Base-by-base conservation (phyloP, 2,113 vertebrate genomes). In the Malurus alboscapulatus region DNA sequence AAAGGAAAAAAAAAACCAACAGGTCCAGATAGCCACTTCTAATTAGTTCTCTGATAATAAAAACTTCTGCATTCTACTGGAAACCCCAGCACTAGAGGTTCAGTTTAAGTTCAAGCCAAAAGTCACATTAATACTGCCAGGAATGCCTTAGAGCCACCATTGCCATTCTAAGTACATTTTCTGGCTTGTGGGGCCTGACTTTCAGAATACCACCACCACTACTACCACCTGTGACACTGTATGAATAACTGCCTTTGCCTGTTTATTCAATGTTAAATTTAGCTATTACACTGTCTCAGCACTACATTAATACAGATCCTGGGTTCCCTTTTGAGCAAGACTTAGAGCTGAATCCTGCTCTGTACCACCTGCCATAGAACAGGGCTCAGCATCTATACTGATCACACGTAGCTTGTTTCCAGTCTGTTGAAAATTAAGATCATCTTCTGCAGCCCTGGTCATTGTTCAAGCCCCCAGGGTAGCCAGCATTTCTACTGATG, bases 401-500 rank as follows among this genome's bases (percentile, higher is more conserved):
- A 72, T 17, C 48, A 53, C 2, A 0, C 0, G 0, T 1, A 24
- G 50, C 29, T 78, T 50, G 14, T 47, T 79, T 47, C 16, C 45
- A 58, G 16, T 12, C 47, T 61, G 19, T 3, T 42, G 26, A 69
- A 74, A 84, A 25, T 38, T 2, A 40, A 7, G 10, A 54, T 3
- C 25, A 57, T 12, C 38, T 57, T 32, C 66, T 36, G 66, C 38
- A 82, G 27, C 4, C 25, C 22, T 1, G 57, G 20, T 13, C 34
- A 6, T 3, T 54, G 38, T 3, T 53, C 17, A 12, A 76, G 12
- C 24, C 32, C 32, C 22, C 12, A 6, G 0, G 0, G 9, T 9
- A 67, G 42, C 16, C 63, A 88, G 30, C n/a, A 72, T 36, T 36
- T 48, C 42, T 38, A 5, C 2, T 38, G 25, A 12, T 4, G 11